A percentile compares a stretch with the other conserved stretches of the same genome.
Conservation (phyloP, 2,888 invertebrate genomes). For the Sinotaia quadrata region DNA sequence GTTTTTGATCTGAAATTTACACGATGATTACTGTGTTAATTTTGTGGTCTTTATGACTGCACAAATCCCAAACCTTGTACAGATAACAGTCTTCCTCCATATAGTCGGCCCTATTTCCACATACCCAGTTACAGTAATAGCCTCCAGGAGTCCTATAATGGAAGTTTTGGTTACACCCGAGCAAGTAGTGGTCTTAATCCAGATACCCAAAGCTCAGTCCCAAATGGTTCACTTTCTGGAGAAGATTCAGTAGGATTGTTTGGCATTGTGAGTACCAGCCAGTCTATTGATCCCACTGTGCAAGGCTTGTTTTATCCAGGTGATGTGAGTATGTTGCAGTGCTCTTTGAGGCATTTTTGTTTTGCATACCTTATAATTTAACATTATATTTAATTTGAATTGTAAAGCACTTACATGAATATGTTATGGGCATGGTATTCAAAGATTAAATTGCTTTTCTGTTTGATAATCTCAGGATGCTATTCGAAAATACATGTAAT, state of each 20-base stretch:
- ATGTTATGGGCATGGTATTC: too few species aligned
- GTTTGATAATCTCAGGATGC: too few species aligned
- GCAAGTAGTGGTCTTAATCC: slow-evolving; percentile 1
- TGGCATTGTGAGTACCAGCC: slow-evolving; percentile 1
- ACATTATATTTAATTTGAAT: too few species aligned
- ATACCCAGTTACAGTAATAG: not conserved
- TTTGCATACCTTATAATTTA: too few species aligned
- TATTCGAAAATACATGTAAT: too few species aligned
- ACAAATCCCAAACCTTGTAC: too few species aligned
- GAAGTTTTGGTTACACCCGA: not conserved
- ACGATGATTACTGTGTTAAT: too few species aligned
- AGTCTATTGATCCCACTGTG: not conserved
- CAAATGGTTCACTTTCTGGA: slow-evolving; percentile 19
- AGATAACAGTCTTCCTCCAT: slow-evolving; percentile 32
- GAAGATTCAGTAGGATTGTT: slow-evolving; percentile 1
- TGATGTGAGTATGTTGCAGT: slow-evolving; percentile 18
- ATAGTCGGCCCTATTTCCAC: slow-evolving; percentile 33
- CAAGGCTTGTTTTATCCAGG: not conserved
- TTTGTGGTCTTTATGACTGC: too few species aligned
- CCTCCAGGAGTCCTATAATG: slow-evolving; percentile 8
- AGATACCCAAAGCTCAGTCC: slow-evolving; percentile 6
- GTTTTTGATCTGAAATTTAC: too few species aligned
- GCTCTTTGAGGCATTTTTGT: too few species aligned
- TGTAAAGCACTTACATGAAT: too few species aligned
- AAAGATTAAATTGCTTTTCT: too few species aligned